Conservation (phyloP, 2,797 vertebrate species). For the Acipenser oxyrinchus region DNA sequence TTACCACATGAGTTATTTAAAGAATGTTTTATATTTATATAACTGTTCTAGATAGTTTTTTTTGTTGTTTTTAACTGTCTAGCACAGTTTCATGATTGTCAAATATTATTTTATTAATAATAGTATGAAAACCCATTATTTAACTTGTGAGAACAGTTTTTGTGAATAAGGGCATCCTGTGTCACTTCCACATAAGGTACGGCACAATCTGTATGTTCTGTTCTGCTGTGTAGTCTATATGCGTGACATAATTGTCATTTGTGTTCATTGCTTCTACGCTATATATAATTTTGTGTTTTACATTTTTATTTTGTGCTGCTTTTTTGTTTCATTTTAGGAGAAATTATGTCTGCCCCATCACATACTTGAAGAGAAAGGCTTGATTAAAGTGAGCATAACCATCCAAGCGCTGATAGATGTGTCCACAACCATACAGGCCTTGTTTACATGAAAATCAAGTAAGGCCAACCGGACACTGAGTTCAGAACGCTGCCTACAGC, state of each 20-base stretch:
- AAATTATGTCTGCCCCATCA: constrained; percentile 93
- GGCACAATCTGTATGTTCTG: too few relatives aligned
- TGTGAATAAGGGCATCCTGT: too few relatives aligned
- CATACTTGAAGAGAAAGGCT: constrained; percentile 90
- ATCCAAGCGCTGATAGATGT: constrained; percentile 83
- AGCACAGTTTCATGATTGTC: too few relatives aligned
- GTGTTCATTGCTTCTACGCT: neutral
- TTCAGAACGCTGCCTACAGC: constrained; percentile 27
- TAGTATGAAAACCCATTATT: too few relatives aligned
- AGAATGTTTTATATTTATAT: too few relatives aligned
- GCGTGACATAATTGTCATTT: neutral
- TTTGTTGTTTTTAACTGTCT: too few relatives aligned
- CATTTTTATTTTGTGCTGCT: constrained; percentile 20
- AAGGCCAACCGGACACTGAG: neutral
- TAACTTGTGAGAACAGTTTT: too few relatives aligned
- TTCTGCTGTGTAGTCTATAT: neutral
- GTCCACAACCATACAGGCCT: constrained; percentile 50
- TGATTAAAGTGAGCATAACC: constrained; percentile 79
- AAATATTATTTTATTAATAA: too few relatives aligned
- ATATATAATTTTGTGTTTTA: constrained; percentile 1
- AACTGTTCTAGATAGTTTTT: too few relatives aligned
- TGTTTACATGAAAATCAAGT: constrained; percentile 61
- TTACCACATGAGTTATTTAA: too few relatives aligned
- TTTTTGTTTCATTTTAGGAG: constrained; percentile 63
- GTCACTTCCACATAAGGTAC: too few relatives aligned